These are phyloP conservation scores for Zapus hudsonius DNA, from an alignment of 2,113 vertebrate species.

Conservation along the genomic window DNA sequence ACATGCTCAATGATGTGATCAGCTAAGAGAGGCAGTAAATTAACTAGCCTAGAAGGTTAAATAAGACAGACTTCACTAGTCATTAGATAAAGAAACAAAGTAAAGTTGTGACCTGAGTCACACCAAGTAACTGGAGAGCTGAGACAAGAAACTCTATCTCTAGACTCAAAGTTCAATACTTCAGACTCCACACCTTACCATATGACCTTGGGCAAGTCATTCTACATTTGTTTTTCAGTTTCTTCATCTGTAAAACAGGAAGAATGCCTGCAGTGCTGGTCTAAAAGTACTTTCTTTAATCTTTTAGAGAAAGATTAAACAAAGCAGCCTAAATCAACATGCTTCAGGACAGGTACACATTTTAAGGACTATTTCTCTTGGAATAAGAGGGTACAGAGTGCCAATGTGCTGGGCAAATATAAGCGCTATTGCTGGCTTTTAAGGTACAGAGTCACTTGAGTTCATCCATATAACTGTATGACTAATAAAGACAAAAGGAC, in stretches of 20 bases:
- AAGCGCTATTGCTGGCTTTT: constrained; percentile 22
- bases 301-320: constrained; percentile 45
- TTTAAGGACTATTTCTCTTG: constrained; percentile 50
- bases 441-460: constrained; percentile 34
- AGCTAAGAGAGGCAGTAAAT: background rate
- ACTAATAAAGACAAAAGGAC: constrained; percentile 49
- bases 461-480: constrained; percentile 26
- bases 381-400: background rate
- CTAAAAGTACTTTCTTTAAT: constrained; percentile 37
- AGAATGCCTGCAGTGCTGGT: constrained; percentile 41
- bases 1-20: background rate
- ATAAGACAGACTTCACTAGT: constrained; percentile 12
- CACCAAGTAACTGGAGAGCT: constrained; percentile 26
- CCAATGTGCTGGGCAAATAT: constrained; percentile 48
- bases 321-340: constrained; percentile 50
- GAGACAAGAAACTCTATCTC: constrained; percentile 58
- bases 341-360: background rate
- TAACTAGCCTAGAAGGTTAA: constrained; percentile 45
- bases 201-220: constrained; percentile 60
- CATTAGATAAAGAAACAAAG: constrained; percentile 35
- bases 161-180: constrained; percentile 36
- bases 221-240: constrained; percentile 56
- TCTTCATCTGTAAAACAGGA: constrained; percentile 47
- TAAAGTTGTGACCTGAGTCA: background rate
- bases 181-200: constrained; percentile 25